Conservation (phyloP, 2,797 vertebrate genomes). For the Sus cebifrons region DNA sequence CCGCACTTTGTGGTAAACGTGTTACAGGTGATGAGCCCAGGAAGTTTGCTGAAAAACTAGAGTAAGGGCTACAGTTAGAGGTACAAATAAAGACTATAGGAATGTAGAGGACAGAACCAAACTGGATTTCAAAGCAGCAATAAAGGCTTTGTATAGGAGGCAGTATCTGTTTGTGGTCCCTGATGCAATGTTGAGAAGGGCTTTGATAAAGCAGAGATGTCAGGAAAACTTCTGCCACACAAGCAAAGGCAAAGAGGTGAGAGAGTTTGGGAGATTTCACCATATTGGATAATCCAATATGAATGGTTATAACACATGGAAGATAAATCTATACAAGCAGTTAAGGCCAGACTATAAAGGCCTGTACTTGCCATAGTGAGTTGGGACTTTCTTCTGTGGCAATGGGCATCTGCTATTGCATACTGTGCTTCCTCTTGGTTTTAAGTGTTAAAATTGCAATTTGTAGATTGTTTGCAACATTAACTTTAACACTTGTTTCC, state of each 20-base stretch:
- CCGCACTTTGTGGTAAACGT: background rate
- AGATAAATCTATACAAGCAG: background rate
- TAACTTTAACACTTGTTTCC: background rate
- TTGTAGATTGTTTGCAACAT: background rate
- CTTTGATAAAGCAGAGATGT: background rate
- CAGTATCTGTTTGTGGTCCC: background rate
- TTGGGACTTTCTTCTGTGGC: background rate
- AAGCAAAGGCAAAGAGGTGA: conserved; percentile 18
- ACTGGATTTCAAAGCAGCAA: background rate
- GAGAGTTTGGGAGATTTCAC: background rate
- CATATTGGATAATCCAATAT: background rate
- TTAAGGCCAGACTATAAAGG: background rate
- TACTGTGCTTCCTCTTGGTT: background rate
- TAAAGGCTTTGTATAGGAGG: background rate
- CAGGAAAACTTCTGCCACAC: background rate
- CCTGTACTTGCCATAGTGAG: background rate
- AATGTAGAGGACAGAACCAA: background rate
- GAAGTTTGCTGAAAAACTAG: conserved; percentile 49
- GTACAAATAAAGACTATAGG: background rate
- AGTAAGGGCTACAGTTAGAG: background rate
- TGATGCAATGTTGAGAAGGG: background rate
- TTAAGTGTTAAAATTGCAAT: background rate
- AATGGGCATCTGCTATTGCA: background rate
- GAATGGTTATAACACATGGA: background rate
- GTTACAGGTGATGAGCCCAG: background rate